These are phyloP conservation scores for Callimorpha dominula DNA, from an alignment of 2,888 invertebrate species.

Conservation along the genomic window DNA sequence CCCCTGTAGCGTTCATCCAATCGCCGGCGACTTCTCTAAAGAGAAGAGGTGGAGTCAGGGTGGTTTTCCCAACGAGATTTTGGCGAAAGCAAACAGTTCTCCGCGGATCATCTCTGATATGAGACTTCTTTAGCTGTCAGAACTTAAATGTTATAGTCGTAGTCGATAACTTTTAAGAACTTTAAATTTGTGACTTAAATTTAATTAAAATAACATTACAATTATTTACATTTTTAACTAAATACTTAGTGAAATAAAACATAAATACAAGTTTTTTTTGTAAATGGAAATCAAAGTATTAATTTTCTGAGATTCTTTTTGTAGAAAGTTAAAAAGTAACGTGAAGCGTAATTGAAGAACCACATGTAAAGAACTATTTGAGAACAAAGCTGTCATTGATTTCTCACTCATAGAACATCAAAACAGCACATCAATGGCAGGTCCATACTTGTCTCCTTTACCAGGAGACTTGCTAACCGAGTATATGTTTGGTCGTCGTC, in stretches of 20 bases:
- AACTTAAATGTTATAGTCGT: conserved; percentile 47
- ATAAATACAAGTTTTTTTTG: background rate
- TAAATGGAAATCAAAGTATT: background rate
- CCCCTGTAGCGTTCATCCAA: conserved; percentile 77
- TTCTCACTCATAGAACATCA: background rate
- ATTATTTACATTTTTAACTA: background rate
- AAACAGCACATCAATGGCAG: conserved; percentile 88
- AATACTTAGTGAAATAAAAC: background rate
- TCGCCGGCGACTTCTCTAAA: conserved; percentile 61
- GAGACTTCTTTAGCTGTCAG: conserved; percentile 51
- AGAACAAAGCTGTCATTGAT: background rate
- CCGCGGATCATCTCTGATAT: conserved; percentile 60
- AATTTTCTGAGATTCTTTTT: background rate
- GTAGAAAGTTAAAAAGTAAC: background rate
- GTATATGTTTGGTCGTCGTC: conserved; percentile 96
- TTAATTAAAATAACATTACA: conserved; percentile 1
- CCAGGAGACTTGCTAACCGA: conserved; percentile 96
- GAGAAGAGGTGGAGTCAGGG: conserved; percentile 79
- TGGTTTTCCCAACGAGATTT: conserved; percentile 77
- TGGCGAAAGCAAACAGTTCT: conserved; percentile 76
- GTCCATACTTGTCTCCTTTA: conserved; percentile 94
- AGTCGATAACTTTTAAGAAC: conserved; percentile 59
- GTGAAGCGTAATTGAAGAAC: background rate
- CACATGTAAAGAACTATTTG: background rate
- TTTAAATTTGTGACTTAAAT: conserved; percentile 42